phyloP scores from a whole-genome alignment of 2,888 invertebrate genomes.

The Sisyra terminalis region DNA sequence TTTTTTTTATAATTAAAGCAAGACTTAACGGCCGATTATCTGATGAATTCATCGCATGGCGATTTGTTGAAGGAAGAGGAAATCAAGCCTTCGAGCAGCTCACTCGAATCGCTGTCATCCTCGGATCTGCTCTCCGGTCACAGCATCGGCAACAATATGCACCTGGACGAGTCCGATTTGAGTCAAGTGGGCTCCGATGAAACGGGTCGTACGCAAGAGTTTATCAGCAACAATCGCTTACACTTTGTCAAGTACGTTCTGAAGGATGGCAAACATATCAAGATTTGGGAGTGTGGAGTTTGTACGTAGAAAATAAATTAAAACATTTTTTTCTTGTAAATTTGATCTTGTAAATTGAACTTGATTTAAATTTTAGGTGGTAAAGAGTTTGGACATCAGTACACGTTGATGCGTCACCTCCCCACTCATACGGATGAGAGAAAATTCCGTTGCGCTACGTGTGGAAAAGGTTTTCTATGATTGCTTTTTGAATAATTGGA shows the following conservation, averaged over 20 bases:
- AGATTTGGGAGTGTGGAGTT: constrained; percentile 59
- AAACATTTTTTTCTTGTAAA: too few species aligned
- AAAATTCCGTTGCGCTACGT: constrained; percentile 55
- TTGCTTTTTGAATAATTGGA: constrained; percentile 5
- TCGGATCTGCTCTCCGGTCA: not conserved
- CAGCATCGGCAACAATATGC: too few species aligned
- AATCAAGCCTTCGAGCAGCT: not conserved
- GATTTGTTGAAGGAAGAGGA: not conserved
- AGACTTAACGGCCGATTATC: constrained; percentile 1
- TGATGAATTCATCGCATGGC: not conserved
- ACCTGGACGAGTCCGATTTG: too few species aligned
- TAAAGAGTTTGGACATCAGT: constrained; percentile 60
- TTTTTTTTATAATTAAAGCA: not conserved
- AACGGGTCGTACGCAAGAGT: not conserved
- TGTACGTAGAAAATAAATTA: constrained; percentile 40
- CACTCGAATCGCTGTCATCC: not conserved
- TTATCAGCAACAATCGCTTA: constrained; percentile 16
- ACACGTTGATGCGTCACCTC: constrained; percentile 56
- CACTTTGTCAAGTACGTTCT: constrained; percentile 52
- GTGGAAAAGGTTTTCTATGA: constrained; percentile 38
- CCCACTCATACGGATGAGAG: constrained; percentile 63
- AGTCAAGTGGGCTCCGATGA: not conserved
- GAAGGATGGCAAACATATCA: constrained; percentile 46
- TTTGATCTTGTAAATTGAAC: too few species aligned
- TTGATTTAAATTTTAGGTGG: constrained; percentile 32